A percentile compares a stretch with the other conserved stretches of the same genome.
Evolutionary conservation across 2,797 vertebrate species (phyloP).

Genomic region (Eulemur coronatus): DNA sequence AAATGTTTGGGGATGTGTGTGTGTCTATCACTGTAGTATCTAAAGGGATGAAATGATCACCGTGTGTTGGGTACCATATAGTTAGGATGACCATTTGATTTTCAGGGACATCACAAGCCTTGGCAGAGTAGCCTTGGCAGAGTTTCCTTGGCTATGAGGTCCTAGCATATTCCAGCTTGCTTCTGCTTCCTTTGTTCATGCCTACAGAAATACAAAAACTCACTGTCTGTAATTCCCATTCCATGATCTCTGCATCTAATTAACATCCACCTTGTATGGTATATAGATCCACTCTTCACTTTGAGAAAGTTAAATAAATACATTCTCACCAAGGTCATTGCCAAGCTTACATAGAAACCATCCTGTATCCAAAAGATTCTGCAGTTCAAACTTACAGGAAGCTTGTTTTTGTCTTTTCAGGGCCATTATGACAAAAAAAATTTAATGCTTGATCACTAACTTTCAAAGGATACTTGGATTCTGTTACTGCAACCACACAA

Average conservation of each 20-base stretch:
- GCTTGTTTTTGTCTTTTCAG: conserved; percentile 36
- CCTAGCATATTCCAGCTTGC: background rate
- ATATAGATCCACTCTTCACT: background rate
- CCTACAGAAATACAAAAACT: background rate
- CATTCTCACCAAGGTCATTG: conserved; percentile 39
- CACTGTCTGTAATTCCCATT: background rate
- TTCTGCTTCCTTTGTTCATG: background rate
- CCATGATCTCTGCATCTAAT: background rate
- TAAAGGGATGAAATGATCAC: background rate
- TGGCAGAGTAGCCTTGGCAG: background rate
- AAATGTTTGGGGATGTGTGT: background rate
- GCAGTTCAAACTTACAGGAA: background rate
- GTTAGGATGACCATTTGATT: background rate
- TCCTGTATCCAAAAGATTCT: background rate
- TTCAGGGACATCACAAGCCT: background rate
- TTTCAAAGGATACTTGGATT: background rate
- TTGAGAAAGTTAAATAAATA: background rate
- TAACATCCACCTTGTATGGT: background rate
- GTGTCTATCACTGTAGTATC: background rate
- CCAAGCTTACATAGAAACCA: background rate
- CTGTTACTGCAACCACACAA: background rate
- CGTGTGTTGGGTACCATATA: background rate
- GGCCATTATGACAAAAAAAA: background rate
- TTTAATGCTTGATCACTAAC: conserved; percentile 3
- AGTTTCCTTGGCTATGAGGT: background rate